Evolutionary conservation across 2,113 vertebrate species (phyloP).

Genomic region (Sciurus niger): DNA sequence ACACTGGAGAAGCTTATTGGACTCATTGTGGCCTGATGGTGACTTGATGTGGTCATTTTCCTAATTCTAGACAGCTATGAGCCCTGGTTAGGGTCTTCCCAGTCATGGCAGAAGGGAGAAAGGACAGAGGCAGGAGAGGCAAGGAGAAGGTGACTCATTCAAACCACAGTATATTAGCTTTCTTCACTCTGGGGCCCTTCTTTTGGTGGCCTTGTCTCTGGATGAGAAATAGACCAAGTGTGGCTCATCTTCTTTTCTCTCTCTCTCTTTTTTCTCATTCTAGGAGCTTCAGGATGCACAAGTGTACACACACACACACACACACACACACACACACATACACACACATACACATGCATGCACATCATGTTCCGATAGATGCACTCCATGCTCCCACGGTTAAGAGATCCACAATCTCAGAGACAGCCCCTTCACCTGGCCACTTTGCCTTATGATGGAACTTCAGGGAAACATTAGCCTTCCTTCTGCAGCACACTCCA

Average conservation of each 20-base stretch:
- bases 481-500: neutral
- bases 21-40: neutral
- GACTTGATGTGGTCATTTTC: neutral
- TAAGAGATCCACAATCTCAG: neutral
- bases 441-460: neutral
- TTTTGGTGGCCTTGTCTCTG: neutral
- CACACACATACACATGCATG: neutral
- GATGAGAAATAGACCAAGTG: neutral
- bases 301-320: neutral
- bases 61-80: neutral
- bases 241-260: constrained; percentile 3
- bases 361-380: neutral
- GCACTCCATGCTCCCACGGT: neutral
- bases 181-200: neutral
- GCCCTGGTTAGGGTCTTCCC: neutral
- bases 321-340: neutral
- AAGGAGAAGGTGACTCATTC: neutral
- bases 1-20: neutral
- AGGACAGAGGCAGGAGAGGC: neutral
- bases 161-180: neutral
- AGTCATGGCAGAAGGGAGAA: neutral
- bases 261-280: neutral
- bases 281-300: neutral
- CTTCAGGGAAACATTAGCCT: neutral
- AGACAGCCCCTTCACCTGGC: neutral